Evolutionary conservation across 2,888 invertebrate species (phyloP), one percentile per base, ranked within the genome.

Genomic region (Erebia palarica): DNA sequence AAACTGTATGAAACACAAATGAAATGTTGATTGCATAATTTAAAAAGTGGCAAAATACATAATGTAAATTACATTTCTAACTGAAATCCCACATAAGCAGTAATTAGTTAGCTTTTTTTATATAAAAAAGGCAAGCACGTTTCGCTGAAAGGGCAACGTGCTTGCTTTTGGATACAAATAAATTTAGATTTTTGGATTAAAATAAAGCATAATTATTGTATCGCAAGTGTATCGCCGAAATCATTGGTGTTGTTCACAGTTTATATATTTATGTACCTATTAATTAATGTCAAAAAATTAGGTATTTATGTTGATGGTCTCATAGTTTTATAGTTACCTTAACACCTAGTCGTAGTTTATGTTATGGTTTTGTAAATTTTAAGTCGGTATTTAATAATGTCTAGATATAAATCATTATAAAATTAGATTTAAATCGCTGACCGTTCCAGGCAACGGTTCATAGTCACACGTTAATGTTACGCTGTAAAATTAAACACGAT

Each of bases 291-390:
- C n/a, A 14, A 44, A 47, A 21, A 49, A 7, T 63, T 66, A 67
- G 63, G 16, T 72, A 69, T 74, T 72, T 75, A 76, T 79, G 77
- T 78, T 78, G 76, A 77, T 83, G 82, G 85, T 86, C 81, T 84
- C 81, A 79, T 75, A 74, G 78, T 82, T 67, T 49, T 67, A 65
- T 67, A 83, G 90, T 91, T 91, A 91, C 91, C 91, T 79, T 84
- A 82, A 81, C 82, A 84, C 68, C 92, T 92, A 92, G 92, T 92
- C 92, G 85, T 89, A 88, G 85, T 49, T 57, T 18, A 57, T 10
- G 78, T 81, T 85, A 82, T 80, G 89, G 86, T 88, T 86, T 79
- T 91, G 90, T 91, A 91, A 83, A 90, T 88, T 84, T 80, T 77
- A 72, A 73, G 78, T 80, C 81, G 73, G 78, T 78, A 76, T 75